These are phyloP conservation scores for Dynastes grantii DNA, from an alignment of 2,888 invertebrate species.

Conservation along the genomic window DNA sequence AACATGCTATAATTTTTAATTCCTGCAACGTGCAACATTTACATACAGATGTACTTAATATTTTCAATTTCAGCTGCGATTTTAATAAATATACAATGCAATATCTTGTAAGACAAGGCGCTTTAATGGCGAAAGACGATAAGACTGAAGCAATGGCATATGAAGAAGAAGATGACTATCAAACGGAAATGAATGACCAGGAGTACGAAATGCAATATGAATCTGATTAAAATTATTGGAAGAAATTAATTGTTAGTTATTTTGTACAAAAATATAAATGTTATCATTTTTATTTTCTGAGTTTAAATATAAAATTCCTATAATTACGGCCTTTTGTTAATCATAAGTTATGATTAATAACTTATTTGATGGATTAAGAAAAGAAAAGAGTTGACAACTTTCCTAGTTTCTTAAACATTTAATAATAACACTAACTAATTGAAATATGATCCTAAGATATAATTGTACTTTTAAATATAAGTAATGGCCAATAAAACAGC, in stretches of 20 bases:
- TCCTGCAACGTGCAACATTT: too few relatives aligned
- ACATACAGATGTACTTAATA: too few relatives aligned
- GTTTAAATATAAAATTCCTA: not conserved
- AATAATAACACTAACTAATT: not conserved
- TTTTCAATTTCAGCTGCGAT: conserved; percentile 81
- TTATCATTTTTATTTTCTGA: not conserved
- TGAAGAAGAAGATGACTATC: not conserved
- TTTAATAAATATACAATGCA: conserved; percentile 89
- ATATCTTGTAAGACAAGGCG: conserved; percentile 72
- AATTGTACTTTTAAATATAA: conserved; percentile 68
- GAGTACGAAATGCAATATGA: conserved; percentile 27
- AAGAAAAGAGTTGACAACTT: not conserved
- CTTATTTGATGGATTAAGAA: too few relatives aligned
- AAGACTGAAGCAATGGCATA: conserved; percentile 58
- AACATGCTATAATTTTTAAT: too few relatives aligned
- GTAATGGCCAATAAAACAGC: conserved; percentile 85
- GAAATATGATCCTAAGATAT: conserved; percentile 6
- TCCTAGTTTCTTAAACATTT: not conserved
- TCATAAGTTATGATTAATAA: too few relatives aligned
- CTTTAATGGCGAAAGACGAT: conserved; percentile 70
- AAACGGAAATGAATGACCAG: not conserved
- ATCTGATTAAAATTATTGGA: conserved; percentile 11
- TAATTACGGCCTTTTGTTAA: too few relatives aligned
- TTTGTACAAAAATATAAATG: not conserved
- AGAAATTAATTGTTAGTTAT: conserved; percentile 7